A percentile compares a stretch with the other conserved stretches of the same genome.
Conservation (phyloP, 2,113 vertebrate species). For the Herpailurus yagouaroundi region DNA sequence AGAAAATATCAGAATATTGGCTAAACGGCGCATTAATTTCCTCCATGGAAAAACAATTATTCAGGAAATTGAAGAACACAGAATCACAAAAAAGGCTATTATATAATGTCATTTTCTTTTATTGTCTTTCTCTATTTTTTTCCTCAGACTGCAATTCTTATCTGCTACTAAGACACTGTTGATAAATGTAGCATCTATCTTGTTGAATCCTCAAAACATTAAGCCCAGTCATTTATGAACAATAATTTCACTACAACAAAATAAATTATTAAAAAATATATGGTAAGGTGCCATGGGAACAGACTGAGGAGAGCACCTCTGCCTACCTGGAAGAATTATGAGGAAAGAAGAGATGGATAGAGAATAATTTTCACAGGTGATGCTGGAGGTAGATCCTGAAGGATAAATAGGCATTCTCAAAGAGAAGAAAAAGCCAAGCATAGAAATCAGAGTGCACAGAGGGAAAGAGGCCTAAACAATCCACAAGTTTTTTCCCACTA, state of each 20-base stretch:
- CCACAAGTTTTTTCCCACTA: background rate
- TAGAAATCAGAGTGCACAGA: background rate
- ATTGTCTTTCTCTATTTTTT: background rate
- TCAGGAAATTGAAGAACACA: background rate
- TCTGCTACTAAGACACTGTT: background rate
- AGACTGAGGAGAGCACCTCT: background rate
- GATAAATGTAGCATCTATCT: background rate
- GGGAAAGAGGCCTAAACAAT: background rate
- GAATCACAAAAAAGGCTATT: background rate
- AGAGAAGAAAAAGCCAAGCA: background rate
- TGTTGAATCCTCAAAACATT: conserved; percentile 4
- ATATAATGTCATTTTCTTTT: background rate
- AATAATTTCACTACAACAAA: background rate
- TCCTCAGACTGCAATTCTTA: background rate
- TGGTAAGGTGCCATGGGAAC: background rate
- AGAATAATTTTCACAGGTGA: background rate
- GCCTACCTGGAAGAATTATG: background rate
- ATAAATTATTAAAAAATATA: background rate
- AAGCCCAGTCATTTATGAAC: background rate
- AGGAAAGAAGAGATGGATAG: background rate
- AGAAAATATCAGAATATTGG: background rate
- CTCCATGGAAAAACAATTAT: background rate
- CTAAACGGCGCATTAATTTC: background rate
- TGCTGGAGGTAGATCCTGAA: background rate
- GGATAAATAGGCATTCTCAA: background rate